Evolutionary conservation across 2,888 invertebrate genomes (phyloP).

Genomic region (Pelosia muscerda): DNA sequence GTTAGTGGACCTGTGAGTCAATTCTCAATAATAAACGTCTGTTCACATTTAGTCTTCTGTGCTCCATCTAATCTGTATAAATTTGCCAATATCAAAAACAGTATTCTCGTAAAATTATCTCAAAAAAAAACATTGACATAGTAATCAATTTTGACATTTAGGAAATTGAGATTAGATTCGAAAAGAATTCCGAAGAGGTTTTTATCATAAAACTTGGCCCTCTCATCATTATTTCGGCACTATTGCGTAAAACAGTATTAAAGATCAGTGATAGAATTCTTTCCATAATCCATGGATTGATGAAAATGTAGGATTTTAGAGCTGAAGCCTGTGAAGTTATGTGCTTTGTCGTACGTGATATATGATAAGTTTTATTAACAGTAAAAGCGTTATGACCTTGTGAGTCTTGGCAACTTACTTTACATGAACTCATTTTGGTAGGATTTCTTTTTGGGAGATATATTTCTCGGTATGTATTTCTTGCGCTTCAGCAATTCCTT

Average conservation of each 20-base stretch:
- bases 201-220: no score
- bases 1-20: background rate
- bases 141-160: no score
- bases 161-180: no score
- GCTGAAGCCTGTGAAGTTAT: conserved; percentile 2
- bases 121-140: no score
- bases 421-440: background rate
- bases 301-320: background rate
- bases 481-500: background rate
- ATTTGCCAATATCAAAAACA: no score
- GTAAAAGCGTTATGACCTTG: conserved; percentile 2
- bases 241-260: background rate
- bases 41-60: no score
- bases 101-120: no score
- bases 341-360: background rate
- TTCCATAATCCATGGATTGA: background rate
- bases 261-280: background rate
- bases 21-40: no score
- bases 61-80: no score
- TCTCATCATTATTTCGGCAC: no score
- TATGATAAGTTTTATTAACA: conserved; percentile 4
- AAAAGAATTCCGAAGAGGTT: no score
- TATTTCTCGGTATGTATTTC: background rate
- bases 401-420: background rate
- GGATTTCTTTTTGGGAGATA: background rate